Evolutionary conservation across 2,888 invertebrate species (phyloP), one percentile per base, ranked within the genome.

Genomic region (Andrena chrysosceles): DNA sequence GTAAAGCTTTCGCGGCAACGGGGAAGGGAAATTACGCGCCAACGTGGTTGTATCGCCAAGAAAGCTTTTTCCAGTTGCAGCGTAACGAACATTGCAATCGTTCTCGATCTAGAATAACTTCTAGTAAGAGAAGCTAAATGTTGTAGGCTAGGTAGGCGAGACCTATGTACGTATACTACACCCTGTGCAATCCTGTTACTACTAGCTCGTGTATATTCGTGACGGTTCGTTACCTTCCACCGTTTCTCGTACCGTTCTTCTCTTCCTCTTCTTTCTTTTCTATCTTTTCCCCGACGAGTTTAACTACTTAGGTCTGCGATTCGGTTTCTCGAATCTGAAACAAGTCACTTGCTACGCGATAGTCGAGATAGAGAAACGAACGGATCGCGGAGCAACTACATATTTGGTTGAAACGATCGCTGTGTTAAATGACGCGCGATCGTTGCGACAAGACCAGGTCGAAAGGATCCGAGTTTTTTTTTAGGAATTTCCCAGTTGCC

Each of bases 321-420:
- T 42, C 42, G 42, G 42, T 42, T 42, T 16, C 42, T 42, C 42
- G 42, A 42, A 16, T 42, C 42, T 16, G 42, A 26, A 6, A 26
- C 16, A 29, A 59, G 59, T 59, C 29, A 29, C 59, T 59, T 26
- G 59, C 59, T 59, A 42, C 42, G 42, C 59, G 26, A 16, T 59
- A 16, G 56, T 16, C 26, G 13, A 59, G 26, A 13, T 13, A 59
- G 26, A 59, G 56, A 42, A 42, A 42, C 42, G 42, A 59, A 59
- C 26, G 56, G 26, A 29, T 29, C 59, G 29, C 59, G 26, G 26
- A 13, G 59, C 13, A 59, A 59, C 4, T 59, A 29, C 56, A 23
- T 59, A 59, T 10, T 59, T 26, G 13, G 26, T 42, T 42, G 42
- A 59, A 59, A 59, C 26, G 29, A 59, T 29, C 29, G 13, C 26